phyloP scores from a whole-genome alignment of 2,113 vertebrate genomes.

The Rhinopomastus cyanomelas region DNA sequence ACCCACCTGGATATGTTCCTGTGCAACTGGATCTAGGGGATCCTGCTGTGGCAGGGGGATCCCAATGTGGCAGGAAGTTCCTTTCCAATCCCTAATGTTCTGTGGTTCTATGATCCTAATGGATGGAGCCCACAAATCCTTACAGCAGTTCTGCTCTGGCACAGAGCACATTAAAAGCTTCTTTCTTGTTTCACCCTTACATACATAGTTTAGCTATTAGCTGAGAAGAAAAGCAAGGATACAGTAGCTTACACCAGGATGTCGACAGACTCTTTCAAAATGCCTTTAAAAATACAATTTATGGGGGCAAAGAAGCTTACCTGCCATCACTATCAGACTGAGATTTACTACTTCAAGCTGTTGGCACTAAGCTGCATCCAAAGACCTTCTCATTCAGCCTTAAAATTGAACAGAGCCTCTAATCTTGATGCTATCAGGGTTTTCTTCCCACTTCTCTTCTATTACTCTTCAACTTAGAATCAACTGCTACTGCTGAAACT shows the following conservation, averaged over 20 bases:
- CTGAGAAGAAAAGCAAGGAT: not conserved
- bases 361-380: not conserved
- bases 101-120: too few relatives aligned
- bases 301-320: not conserved
- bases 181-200: not conserved
- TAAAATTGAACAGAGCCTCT: not conserved
- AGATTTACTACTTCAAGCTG: not conserved
- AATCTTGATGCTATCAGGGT: accelerated
- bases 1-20: too few relatives aligned
- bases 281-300: not conserved
- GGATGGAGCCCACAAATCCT: not conserved
- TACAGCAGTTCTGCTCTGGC: not conserved
- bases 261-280: not conserved
- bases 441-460: not conserved
- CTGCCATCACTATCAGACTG: not conserved
- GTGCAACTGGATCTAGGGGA: too few relatives aligned
- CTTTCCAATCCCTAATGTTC: too few relatives aligned
- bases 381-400: not conserved
- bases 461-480: not conserved
- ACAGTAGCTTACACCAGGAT: not conserved
- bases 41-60: too few relatives aligned
- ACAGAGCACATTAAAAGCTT: not conserved
- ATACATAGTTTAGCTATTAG: not conserved
- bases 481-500: not conserved
- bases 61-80: too few relatives aligned